Conservation (phyloP, 2,888 invertebrate species). For the Mesochorus sp. region DNA sequence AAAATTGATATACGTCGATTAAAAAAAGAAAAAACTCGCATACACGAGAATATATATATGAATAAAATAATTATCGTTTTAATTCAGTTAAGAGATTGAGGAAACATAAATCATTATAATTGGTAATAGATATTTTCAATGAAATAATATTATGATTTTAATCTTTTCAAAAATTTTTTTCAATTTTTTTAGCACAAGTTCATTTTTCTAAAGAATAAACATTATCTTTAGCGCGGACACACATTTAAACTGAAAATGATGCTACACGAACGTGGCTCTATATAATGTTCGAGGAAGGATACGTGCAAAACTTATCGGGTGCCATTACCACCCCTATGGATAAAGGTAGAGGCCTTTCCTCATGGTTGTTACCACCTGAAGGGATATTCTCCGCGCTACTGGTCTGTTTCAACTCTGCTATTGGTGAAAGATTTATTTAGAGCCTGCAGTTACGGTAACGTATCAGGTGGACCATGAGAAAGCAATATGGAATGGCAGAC, state of each 20-base stretch:
- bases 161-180: background rate
- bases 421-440: conserved; percentile 51
- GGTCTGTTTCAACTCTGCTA: conserved; percentile 12
- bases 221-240: background rate
- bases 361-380: background rate
- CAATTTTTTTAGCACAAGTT: too few species aligned
- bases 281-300: conserved; percentile 18
- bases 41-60: too few species aligned
- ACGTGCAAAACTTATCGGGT: conserved; percentile 35
- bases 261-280: conserved; percentile 1
- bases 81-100: too few species aligned
- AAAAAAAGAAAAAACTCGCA: background rate
- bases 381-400: background rate
- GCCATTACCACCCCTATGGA: conserved; percentile 37
- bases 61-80: too few species aligned
- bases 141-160: background rate
- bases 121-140: background rate
- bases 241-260: background rate
- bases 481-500: background rate
- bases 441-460: conserved; percentile 23
- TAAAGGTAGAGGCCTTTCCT: conserved; percentile 25
- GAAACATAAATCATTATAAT: too few species aligned
- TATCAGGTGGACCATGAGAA: conserved; percentile 28
- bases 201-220: background rate
- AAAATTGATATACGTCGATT: conserved; percentile 45